Base-by-base conservation (phyloP, 2,888 invertebrate genomes). In the Pristionchus mayeri region DNA sequence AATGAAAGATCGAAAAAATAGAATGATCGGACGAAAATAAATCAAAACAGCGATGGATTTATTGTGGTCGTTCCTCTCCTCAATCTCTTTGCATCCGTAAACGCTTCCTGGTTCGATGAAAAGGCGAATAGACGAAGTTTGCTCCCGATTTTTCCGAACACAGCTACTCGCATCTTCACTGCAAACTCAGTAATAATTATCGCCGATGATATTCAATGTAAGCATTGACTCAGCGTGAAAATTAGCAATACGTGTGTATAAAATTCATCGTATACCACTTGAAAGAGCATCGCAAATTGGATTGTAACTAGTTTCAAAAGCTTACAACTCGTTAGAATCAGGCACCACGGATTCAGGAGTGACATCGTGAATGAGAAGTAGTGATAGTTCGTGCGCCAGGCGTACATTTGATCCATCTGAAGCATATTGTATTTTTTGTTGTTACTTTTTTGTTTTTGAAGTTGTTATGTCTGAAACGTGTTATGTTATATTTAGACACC, bases 351-450 rank as follows among this genome's bases (percentile, higher is more conserved):
- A 67, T 67, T 67, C 18, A 67, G 67, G 6, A 67, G 67, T 18
- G 67, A 67, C 67, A 67, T 67, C 9, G 67, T 67, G 21, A 67
- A 67, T 0, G 67, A 67, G 37, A 13, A 67, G 37, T 37, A 67
- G 67, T 67, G 67, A 67, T 67, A 67, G 67, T 67, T 67, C 4
- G 67, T 67, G 9, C 67, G 67, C 67, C 67, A 67, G 9, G 34
- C 34, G 37, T 67, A 67, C 67, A 67, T 67, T 34, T n/a, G 27
- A 21, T 34, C 34, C 21, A 37, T 9, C 67, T 67, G 37, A 67
- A 67, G 3, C 34, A 37, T 21, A 7, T 18, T 16, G 57, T 13
- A 37, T 37, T 7, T 67, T 6, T 37, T 37, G 16, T 34, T 67
- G 6, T 21, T 37, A 18, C 34, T n/a, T n/a, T n/a, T n/a, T n/a